Evolutionary conservation across 1,140 invertebrate genomes (phyloP), one percentile per base, ranked within the genome.

Genomic region (Drosophila chauvacae): DNA sequence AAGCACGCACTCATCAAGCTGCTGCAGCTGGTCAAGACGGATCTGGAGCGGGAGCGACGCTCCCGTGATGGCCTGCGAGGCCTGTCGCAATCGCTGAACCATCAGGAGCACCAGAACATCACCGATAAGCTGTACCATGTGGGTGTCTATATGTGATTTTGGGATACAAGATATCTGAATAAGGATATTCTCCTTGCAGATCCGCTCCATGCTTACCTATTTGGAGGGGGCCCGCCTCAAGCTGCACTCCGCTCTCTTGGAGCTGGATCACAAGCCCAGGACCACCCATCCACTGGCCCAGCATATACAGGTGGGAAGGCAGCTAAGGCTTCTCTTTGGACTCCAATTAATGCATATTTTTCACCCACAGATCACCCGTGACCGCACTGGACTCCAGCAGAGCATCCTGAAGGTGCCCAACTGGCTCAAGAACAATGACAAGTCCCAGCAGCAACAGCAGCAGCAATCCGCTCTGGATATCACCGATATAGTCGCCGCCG

Each of bases 41-140:
- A 98, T 91, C 94, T 98, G 71, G 97, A 98, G 66, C 93, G 97
- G 14, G 97, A 98, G 90, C 94, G 96, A 64, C 95, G 97, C 84
- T 97, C 97, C 0, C 96, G 97, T 70, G 95, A 97, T 72, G 97
- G 97, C 0, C 94, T 99, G 7, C 97, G 98, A 90, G 98, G 97
- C 66, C 93, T 99, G 5, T 96, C 97, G 1, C 95, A 97, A 90
- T 97, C 98, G n/a, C 96, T 99, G 61, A 97, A 96, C 23, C 95
- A 96, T 37, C 96, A 97, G 82, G 98, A 98, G 87, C 97, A 98
- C 77, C 97, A 98, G 86, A 98, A 98, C 82, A 96, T 98, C 11
- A 96, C 95, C 48, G 97, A 98, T 74, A 98, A 98, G 93, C 92
- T 98, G 2, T 96, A 97, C 88, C 97, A 98, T 93, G 97, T 98